A percentile compares a stretch with the other conserved stretches of the same genome.
phyloP scores from a whole-genome alignment of 2,797 vertebrate species.

The Gambusia yucatana region DNA sequence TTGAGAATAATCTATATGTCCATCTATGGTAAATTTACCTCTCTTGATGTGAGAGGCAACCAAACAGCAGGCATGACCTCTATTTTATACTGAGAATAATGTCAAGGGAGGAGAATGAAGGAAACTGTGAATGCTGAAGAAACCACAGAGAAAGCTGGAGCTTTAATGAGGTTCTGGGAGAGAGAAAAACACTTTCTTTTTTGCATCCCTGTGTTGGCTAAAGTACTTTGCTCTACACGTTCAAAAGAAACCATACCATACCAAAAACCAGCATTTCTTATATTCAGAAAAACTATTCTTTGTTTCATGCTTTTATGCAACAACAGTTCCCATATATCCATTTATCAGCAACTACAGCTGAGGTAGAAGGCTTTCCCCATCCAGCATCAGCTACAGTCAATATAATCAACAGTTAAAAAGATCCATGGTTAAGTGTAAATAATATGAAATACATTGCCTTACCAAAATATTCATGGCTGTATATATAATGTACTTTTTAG shows the following conservation, averaged over 20 bases:
- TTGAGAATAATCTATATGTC: slow-evolving; percentile 14
- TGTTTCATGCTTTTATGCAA: slow-evolving; percentile 12
- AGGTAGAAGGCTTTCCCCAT: background rate
- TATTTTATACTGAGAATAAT: slow-evolving; percentile 28
- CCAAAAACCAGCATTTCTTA: slow-evolving; percentile 16
- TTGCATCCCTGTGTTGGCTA: background rate
- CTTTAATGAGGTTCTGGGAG: slow-evolving; percentile 16
- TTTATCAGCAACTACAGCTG: background rate
- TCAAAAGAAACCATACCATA: slow-evolving; percentile 38
- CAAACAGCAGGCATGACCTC: slow-evolving; percentile 42
- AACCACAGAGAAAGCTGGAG: slow-evolving; percentile 9
- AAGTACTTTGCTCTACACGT: slow-evolving; percentile 19
- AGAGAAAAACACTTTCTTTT: background rate
- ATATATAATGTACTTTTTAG: background rate
- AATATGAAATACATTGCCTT: background rate
- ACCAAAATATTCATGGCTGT: background rate
- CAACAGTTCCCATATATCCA: background rate
- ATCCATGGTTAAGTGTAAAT: background rate
- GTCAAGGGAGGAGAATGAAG: background rate
- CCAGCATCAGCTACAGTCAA: background rate
- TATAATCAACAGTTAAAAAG: background rate
- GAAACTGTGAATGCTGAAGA: slow-evolving; percentile 25
- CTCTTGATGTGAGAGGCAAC: slow-evolving; percentile 13
- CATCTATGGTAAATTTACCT: slow-evolving; percentile 25
- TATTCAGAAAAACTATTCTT: slow-evolving; percentile 38